Evolutionary conservation across 2,113 vertebrate species (phyloP).

Genomic region (Propithecus coquereli): DNA sequence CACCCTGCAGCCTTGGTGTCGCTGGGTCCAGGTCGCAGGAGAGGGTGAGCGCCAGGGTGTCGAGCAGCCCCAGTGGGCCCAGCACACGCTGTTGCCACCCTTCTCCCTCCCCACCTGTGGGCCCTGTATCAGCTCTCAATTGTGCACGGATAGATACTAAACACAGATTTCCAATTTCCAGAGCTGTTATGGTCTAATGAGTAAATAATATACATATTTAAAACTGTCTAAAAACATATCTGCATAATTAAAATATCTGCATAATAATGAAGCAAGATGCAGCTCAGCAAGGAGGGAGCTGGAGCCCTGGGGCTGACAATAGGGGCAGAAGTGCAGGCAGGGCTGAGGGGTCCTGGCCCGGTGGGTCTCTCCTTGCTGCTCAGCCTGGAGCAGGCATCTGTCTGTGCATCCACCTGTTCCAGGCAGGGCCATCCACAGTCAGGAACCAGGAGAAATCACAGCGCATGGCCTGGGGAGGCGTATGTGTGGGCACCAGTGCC

Average conservation of each 20-base stretch:
- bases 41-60: background rate
- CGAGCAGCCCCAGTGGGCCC: background rate
- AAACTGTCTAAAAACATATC: constrained; percentile 79
- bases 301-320: constrained; percentile 3
- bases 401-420: background rate
- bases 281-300: constrained; percentile 16
- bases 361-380: background rate
- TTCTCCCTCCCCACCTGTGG: background rate
- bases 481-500: rapidly evolving
- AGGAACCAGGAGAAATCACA: background rate
- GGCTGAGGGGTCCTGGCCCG: background rate
- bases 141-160: constrained; percentile 71
- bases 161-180: constrained; percentile 78
- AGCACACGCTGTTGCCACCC: background rate
- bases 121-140: constrained; percentile 38
- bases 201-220: constrained; percentile 81
- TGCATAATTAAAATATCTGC: constrained; percentile 78
- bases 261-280: constrained; percentile 70
- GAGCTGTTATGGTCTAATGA: constrained; percentile 79
- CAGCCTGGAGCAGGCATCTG: background rate
- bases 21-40: background rate
- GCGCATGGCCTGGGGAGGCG: background rate
- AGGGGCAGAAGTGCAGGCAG: background rate
- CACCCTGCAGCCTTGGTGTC: background rate
- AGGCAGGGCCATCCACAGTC: background rate